Evolutionary conservation across 37 sponge, comb jelly and placozoan species (phyloP).

Genomic region (Theonella swinhoei): DNA sequence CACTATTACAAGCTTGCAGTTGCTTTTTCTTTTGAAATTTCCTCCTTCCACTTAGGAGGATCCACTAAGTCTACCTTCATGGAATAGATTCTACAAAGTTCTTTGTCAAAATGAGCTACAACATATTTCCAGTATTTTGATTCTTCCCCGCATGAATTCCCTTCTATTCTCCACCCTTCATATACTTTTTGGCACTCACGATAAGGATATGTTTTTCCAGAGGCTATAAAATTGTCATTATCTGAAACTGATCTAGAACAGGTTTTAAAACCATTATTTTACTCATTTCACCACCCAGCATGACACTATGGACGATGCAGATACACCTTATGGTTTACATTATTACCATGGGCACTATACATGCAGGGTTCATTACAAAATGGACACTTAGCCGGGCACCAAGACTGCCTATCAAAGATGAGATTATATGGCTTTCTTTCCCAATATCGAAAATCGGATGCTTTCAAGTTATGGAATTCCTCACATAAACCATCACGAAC

Average conservation of each 20-base stretch:
- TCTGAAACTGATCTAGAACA: background rate
- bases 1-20: no score
- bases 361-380: background rate
- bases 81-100: no score
- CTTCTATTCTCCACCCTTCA: background rate
- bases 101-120: no score
- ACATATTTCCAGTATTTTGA: background rate
- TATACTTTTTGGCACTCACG: background rate
- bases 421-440: background rate
- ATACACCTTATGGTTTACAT: background rate
- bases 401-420: background rate
- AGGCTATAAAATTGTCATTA: background rate
- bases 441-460: background rate
- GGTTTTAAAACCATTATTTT: background rate
- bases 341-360: background rate
- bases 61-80: no score
- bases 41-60: no score
- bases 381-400: background rate
- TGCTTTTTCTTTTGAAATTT: no score
- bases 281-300: background rate
- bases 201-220: background rate
- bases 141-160: background rate
- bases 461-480: background rate
- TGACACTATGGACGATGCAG: background rate
- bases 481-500: background rate